Conservation (phyloP, 1,140 invertebrate genomes). For the Psilanteris sp. region DNA sequence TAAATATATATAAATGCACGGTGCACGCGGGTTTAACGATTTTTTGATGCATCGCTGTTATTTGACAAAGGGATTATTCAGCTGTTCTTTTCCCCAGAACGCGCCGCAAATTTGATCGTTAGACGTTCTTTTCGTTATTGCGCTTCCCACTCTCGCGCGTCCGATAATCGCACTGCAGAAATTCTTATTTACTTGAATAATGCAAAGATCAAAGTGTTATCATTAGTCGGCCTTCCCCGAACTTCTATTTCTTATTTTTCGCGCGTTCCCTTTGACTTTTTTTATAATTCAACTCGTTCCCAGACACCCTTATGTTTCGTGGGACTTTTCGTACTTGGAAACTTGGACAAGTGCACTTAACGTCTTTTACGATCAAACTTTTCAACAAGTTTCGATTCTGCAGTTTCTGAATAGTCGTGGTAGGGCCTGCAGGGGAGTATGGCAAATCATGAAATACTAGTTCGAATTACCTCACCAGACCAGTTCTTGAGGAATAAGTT, state of each 20-base stretch:
- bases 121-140: not conserved
- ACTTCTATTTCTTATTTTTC: constrained; percentile 30
- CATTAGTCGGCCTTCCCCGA: constrained; percentile 18
- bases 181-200: constrained; percentile 30
- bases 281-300: constrained; percentile 57
- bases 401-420: constrained; percentile 62
- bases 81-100: constrained; percentile 17
- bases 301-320: constrained; percentile 62
- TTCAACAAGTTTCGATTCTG: constrained; percentile 67
- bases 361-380: constrained; percentile 68
- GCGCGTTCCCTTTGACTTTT: constrained; percentile 41
- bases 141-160: not conserved
- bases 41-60: constrained; percentile 5
- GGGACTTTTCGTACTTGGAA: constrained; percentile 64
- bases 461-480: constrained; percentile 56
- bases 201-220: constrained; percentile 19
- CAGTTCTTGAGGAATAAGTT: constrained; percentile 51
- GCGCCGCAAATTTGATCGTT: constrained; percentile 7
- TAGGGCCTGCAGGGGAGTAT: not conserved
- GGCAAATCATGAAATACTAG: constrained; percentile 65
- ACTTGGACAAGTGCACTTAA: constrained; percentile 67
- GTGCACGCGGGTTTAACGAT: constrained; percentile 22
- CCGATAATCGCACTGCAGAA: constrained; percentile 24
- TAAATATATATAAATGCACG: constrained; percentile 29
- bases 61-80: constrained; percentile 29